phyloP scores from a whole-genome alignment of 2,888 invertebrate genomes.

The Ochlodes sylvanus region DNA sequence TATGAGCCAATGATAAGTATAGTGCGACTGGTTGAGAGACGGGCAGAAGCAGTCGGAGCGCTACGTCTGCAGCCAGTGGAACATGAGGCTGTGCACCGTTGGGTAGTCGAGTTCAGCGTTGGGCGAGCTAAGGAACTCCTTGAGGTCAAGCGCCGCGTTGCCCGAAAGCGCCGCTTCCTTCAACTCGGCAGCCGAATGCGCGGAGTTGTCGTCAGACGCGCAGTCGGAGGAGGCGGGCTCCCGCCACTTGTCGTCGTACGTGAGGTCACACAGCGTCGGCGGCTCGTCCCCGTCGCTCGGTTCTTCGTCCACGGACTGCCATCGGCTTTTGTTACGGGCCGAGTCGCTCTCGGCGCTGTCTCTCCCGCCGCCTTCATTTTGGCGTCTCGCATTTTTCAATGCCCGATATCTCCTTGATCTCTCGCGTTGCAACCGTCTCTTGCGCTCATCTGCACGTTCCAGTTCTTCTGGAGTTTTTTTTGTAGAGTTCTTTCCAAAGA shows the following conservation, averaged over 20 bases:
- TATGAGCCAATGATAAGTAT: slow-evolving; percentile 49
- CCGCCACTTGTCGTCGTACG: slow-evolving; percentile 73
- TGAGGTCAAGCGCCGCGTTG: slow-evolving; percentile 62
- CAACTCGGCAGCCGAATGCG: slow-evolving; percentile 68
- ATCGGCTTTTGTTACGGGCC: slow-evolving; percentile 59
- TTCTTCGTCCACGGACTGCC: slow-evolving; percentile 65
- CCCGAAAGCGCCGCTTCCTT: slow-evolving; percentile 53
- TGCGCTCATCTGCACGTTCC: slow-evolving; percentile 77
- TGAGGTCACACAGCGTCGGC: slow-evolving; percentile 74
- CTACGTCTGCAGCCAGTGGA: slow-evolving; percentile 83
- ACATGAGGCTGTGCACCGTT: slow-evolving; percentile 81
- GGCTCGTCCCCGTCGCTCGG: slow-evolving; percentile 76
- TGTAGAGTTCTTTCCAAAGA: slow-evolving; percentile 76
- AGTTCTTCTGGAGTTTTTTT: slow-evolving; percentile 78
- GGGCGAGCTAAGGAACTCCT: slow-evolving; percentile 74
- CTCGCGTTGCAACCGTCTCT: slow-evolving; percentile 74
- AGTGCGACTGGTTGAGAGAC: slow-evolving; percentile 45
- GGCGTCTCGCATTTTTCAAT: slow-evolving; percentile 75
- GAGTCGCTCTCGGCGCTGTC: slow-evolving; percentile 61
- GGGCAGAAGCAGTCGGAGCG: slow-evolving; percentile 45
- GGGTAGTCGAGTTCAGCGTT: slow-evolving; percentile 79
- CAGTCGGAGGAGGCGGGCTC: slow-evolving; percentile 69
- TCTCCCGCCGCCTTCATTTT: slow-evolving; percentile 67
- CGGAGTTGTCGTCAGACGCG: slow-evolving; percentile 77
- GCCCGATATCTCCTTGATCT: slow-evolving; percentile 76